Conservation (phyloP, 2,797 vertebrate genomes). For the Girardinus metallicus region DNA sequence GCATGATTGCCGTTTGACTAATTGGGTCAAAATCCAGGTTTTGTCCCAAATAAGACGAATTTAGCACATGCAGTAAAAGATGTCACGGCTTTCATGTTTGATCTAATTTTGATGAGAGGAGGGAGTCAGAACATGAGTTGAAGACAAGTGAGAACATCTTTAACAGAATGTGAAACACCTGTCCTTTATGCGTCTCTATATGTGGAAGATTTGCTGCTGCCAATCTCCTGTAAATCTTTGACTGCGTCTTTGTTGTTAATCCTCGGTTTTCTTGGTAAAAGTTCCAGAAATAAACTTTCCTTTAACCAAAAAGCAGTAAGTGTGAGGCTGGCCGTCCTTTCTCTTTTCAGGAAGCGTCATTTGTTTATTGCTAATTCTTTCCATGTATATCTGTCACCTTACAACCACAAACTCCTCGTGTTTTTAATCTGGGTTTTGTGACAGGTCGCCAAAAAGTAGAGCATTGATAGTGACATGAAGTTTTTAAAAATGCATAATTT, state of each 20-base stretch:
- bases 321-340: not conserved
- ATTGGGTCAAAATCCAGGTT: conserved; percentile 49
- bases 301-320: not conserved
- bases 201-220: not conserved
- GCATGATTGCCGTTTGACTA: conserved; percentile 42
- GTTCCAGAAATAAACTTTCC: not conserved
- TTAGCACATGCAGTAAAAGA: conserved; percentile 29
- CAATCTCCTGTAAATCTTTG: not conserved
- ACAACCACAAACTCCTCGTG: not conserved
- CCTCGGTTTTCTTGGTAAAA: too few relatives aligned
- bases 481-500: not conserved
- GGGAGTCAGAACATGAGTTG: not conserved
- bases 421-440: not conserved
- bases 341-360: not conserved
- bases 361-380: not conserved
- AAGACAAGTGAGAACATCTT: conserved; percentile 12
- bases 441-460: not conserved
- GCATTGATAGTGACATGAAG: not conserved
- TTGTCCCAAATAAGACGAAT: conserved; percentile 45
- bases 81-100: conserved; percentile 22
- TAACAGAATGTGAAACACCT: not conserved
- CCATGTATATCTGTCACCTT: not conserved
- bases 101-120: conserved; percentile 27
- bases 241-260: too few relatives aligned
- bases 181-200: not conserved